A percentile compares a stretch with the other conserved stretches of the same genome.
phyloP scores from a whole-genome alignment of 2,888 invertebrate species.

The Listrodromus nycthemerus region DNA sequence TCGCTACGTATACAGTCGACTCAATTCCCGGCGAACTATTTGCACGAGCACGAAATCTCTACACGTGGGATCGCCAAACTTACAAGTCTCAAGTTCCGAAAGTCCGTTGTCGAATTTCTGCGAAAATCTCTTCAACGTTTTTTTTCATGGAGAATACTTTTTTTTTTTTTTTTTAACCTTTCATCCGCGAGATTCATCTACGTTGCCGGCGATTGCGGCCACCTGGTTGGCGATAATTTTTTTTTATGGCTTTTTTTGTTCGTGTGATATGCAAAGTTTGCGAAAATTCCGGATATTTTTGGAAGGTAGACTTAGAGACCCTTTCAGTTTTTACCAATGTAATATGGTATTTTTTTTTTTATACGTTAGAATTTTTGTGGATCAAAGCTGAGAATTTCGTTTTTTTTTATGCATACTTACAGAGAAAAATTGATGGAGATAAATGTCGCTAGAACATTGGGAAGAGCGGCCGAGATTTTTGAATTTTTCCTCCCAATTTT shows the following conservation, averaged over 20 bases:
- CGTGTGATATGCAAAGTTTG: not conserved
- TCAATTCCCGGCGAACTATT: constrained; percentile 6
- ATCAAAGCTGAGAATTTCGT: no score
- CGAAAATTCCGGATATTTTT: not conserved
- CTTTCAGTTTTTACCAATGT: no score
- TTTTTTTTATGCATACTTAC: no score
- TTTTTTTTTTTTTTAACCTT: not conserved
- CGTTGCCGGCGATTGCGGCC: no score
- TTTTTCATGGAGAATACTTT: not conserved
- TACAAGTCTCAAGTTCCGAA: not conserved
- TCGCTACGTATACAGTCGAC: not conserved
- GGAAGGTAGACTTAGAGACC: no score
- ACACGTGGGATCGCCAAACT: not conserved
- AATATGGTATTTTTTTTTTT: not conserved
- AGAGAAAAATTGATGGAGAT: no score
- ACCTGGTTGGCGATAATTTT: not conserved
- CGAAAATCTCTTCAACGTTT: not conserved
- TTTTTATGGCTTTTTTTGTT: not conserved
- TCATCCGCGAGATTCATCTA: not conserved
- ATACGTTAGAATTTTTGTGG: no score
- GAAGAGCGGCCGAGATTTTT: no score
- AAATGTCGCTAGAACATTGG: no score
- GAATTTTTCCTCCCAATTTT: no score
- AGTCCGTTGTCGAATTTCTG: not conserved
- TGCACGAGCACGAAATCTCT: not conserved